These are phyloP conservation scores for Drosophila equinoxialis DNA, from an alignment of 1,140 invertebrate genomes.

Conservation along the genomic window DNA sequence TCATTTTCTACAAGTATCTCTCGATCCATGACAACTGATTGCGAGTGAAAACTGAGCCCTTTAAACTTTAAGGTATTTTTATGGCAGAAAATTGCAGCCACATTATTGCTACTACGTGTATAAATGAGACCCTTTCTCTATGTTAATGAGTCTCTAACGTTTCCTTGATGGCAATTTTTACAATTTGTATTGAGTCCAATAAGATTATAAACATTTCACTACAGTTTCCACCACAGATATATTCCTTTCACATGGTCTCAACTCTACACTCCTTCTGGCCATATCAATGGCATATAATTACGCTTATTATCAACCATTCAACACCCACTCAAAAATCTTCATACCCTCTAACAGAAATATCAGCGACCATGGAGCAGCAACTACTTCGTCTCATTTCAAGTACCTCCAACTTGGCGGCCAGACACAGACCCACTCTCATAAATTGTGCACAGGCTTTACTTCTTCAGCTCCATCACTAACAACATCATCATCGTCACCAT, in stretches of 20 bases:
- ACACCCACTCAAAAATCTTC: slow-evolving; percentile 64
- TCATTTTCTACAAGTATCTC: neutral
- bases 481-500: neutral
- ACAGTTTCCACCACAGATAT: neutral
- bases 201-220: neutral
- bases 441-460: slow-evolving; percentile 43
- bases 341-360: slow-evolving; percentile 19
- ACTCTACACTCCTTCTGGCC: slow-evolving; percentile 43
- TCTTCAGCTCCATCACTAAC: slow-evolving; percentile 13
- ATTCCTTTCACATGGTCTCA: neutral
- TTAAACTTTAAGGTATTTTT: neutral
- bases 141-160: neutral
- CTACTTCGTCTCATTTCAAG: slow-evolving; percentile 15
- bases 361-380: slow-evolving; percentile 18
- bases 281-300: slow-evolving; percentile 73
- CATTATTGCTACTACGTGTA: neutral
- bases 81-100: neutral
- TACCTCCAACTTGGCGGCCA: slow-evolving; percentile 30
- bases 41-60: neutral
- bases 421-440: slow-evolving; percentile 40
- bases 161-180: neutral
- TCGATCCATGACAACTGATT: too few relatives aligned
- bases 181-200: neutral
- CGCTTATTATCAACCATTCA: slow-evolving; percentile 74
- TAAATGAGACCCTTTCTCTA: neutral